Percentiles rank a stretch among this genome's conserved stretches.
phyloP scores from a whole-genome alignment of 2,113 vertebrate species.

The Grallaria varia region DNA sequence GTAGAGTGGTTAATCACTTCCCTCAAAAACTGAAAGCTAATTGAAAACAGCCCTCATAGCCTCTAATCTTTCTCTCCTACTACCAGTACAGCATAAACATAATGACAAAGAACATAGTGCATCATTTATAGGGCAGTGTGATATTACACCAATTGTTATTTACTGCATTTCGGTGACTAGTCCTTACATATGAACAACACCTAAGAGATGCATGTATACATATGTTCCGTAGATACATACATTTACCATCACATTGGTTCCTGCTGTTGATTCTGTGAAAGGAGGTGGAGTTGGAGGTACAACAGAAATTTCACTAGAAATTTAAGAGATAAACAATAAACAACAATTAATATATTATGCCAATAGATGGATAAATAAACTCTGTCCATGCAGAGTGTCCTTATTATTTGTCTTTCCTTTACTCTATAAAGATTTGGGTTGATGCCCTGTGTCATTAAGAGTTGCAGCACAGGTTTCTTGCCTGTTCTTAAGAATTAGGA shows the following conservation, averaged over 20 bases:
- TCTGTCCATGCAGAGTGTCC: neutral
- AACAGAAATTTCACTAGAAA: constrained; percentile 83
- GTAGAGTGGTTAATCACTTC: neutral
- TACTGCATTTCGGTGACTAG: neutral
- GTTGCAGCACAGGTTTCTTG: neutral
- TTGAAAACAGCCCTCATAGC: neutral
- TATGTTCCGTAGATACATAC: neutral
- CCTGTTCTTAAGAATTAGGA: neutral
- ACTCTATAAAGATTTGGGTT: neutral
- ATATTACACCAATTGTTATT: neutral
- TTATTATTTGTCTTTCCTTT: neutral
- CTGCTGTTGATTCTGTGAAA: constrained; percentile 59
- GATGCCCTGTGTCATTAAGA: neutral
- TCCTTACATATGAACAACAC: neutral
- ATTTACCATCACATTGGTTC: constrained; percentile 70
- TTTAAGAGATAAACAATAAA: neutral
- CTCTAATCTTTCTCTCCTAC: neutral
- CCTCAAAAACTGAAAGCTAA: neutral
- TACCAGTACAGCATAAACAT: neutral
- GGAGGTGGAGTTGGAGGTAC: constrained; percentile 92
- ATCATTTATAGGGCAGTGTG: neutral
- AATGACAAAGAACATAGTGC: neutral
- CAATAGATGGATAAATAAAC: neutral
- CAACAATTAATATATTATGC: neutral
- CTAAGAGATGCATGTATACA: rapidly evolving